phyloP scores from a whole-genome alignment of 2,888 invertebrate species.

The Eupithecia vulgata region DNA sequence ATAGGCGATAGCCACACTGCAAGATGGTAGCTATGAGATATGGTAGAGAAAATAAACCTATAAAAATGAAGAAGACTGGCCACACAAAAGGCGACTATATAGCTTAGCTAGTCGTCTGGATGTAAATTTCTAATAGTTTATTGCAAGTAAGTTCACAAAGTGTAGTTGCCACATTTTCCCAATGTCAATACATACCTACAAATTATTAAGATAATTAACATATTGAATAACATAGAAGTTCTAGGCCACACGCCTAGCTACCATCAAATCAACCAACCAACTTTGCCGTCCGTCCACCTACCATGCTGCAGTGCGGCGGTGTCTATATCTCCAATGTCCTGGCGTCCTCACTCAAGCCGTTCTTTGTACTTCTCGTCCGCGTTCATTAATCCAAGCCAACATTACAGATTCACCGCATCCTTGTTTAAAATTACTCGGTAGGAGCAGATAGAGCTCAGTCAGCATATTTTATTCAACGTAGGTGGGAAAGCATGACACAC shows the following conservation, averaged over 20 bases:
- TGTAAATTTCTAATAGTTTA: too few species aligned
- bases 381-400: conserved; percentile 59
- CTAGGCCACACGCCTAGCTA: background rate
- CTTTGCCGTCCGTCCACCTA: background rate
- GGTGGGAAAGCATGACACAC: background rate
- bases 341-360: conserved; percentile 55
- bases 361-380: conserved; percentile 58
- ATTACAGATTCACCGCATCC: conserved; percentile 34
- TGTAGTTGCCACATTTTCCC: too few species aligned
- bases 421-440: conserved; percentile 27
- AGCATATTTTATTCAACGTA: conserved; percentile 14
- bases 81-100: background rate
- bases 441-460: conserved; percentile 11
- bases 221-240: too few species aligned
- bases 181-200: too few species aligned
- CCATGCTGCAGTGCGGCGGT: conserved; percentile 39
- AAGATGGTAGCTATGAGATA: background rate
- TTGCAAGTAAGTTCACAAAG: too few species aligned
- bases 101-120: background rate
- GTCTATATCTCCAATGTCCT: conserved; percentile 53
- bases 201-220: too few species aligned
- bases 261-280: background rate
- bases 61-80: too few species aligned
- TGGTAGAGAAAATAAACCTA: background rate
- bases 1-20: conserved; percentile 21